Evolutionary conservation across 2,113 vertebrate species (phyloP).

Genomic region (Noturus placidus): DNA sequence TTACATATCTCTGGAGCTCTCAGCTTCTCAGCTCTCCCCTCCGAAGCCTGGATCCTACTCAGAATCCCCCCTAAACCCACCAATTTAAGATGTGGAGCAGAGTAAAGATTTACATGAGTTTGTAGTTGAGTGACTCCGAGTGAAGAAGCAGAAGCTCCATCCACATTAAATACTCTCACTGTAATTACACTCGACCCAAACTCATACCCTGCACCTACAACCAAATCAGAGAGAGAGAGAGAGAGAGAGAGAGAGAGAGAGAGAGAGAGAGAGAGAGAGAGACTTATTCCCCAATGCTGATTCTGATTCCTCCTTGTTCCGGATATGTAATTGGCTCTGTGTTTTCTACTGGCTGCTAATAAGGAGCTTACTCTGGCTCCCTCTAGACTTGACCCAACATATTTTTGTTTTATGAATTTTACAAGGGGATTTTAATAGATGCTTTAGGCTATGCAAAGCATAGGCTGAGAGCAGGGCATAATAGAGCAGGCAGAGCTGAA

Average conservation of each 20-base stretch:
- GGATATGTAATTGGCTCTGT: conserved; percentile 99
- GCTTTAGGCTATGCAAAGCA: conserved; percentile 99
- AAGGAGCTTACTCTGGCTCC: conserved; percentile 99
- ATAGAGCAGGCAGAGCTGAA: conserved; percentile 90
- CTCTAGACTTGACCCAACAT: conserved; percentile 99
- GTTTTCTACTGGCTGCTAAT: conserved; percentile 99
- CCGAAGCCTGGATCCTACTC: conserved; percentile 83
- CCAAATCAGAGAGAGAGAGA: conserved; percentile 77
- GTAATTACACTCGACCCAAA: conserved; percentile 92
- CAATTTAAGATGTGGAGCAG: conserved; percentile 97
- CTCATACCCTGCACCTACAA: conserved; percentile 86
- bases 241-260: conserved; percentile 51
- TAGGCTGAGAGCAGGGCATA: conserved; percentile 93
- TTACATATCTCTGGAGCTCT: conserved; percentile 99
- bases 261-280: conserved; percentile 80
- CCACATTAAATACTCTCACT: conserved; percentile 93
- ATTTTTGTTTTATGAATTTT: conserved; percentile 99
- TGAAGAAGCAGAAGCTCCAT: conserved; percentile 80
- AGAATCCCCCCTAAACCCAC: conserved; percentile 94
- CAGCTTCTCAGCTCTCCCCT: conserved; percentile 79
- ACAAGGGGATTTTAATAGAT: conserved; percentile 99
- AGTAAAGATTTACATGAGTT: conserved; percentile 92
- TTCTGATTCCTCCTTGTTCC: conserved; percentile 94
- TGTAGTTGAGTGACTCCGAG: conserved; percentile 94
- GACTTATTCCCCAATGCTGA: conserved; percentile 95